Base-by-base conservation (phyloP, 2,888 invertebrate genomes). In the Coenonympha glycerion region DNA sequence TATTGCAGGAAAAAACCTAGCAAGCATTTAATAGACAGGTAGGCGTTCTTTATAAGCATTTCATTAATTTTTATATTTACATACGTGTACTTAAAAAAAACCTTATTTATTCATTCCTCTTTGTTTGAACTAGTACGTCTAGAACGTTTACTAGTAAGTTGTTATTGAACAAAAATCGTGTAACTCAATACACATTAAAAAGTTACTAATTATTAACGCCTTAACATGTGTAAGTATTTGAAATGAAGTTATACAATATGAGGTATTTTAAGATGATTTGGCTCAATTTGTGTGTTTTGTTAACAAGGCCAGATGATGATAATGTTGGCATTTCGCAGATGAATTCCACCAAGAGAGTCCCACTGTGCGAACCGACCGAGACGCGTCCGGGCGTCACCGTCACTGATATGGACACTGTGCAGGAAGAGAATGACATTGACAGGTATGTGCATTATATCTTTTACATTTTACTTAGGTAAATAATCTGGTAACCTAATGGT, bases 371-470 rank as follows among this genome's bases (percentile, higher is more conserved):
- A 55, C 62, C 73, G 63, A 68, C 59, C 57, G 84, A 83, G 57
- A 50, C 70, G 61, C 76, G 79, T 49, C 83, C 85, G 51, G 73
- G 68, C 57, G 76, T 84, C 67, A 78, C 79, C 22, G 70, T 85
- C 56, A 82, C 83, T 16, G 87, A 87, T 64, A 87, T 87, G 87
- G 87, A 87, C 61, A 85, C 87, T 3, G 86, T 87, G 18, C 85
- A 85, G 47, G 87, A 87, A 61, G 87, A 87, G 64, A 87, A 86
- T 64, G 86, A 85, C 63, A 83, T 76, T 58, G 85, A 85, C 71
- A 85, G 84, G 85, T 85, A 69, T 49, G 56, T 15, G n/a, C n/a
- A n/a, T n/a, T n/a, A n/a, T n/a, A n/a, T n/a, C n/a, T n/a, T n/a
- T n/a, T n/a, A n/a, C n/a, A n/a, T n/a, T n/a, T n/a, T n/a, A n/a